These are phyloP conservation scores for Chroicocephalus ridibundus DNA, from an alignment of 2,113 vertebrate species.

Conservation along the genomic window DNA sequence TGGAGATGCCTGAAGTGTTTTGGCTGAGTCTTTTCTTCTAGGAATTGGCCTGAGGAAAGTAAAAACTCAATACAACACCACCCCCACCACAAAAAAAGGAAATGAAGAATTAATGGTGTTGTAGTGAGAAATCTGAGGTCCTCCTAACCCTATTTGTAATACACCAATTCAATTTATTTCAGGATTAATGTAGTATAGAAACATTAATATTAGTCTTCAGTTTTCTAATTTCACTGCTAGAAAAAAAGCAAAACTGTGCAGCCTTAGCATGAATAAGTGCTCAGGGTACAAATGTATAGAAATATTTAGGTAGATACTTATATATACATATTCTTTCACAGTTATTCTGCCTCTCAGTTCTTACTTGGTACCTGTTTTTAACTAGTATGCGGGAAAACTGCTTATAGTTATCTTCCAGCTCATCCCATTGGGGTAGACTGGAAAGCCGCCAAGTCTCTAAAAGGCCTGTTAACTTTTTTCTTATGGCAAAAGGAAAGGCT, in stretches of 20 bases:
- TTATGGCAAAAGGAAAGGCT: not conserved
- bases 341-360: not conserved
- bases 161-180: not conserved
- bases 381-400: not conserved
- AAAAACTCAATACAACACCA: not conserved
- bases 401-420: not conserved
- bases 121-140: not conserved
- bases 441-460: not conserved
- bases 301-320: not conserved
- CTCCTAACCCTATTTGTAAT: not conserved
- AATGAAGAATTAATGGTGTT: not conserved
- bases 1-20: not conserved
- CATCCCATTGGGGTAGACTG: not conserved
- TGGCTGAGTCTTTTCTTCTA: not conserved
- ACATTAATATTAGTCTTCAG: not conserved
- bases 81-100: not conserved
- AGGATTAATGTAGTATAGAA: not conserved
- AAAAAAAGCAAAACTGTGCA: not conserved
- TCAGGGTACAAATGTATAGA: not conserved
- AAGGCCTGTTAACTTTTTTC: not conserved
- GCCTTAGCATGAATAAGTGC: not conserved
- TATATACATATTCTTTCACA: not conserved
- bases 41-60: not conserved
- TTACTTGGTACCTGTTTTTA: not conserved
- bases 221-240: not conserved